Evolutionary conservation across 1,140 invertebrate species (phyloP), one percentile per base, ranked within the genome.

Genomic region (Brachionus rotundiformis): DNA sequence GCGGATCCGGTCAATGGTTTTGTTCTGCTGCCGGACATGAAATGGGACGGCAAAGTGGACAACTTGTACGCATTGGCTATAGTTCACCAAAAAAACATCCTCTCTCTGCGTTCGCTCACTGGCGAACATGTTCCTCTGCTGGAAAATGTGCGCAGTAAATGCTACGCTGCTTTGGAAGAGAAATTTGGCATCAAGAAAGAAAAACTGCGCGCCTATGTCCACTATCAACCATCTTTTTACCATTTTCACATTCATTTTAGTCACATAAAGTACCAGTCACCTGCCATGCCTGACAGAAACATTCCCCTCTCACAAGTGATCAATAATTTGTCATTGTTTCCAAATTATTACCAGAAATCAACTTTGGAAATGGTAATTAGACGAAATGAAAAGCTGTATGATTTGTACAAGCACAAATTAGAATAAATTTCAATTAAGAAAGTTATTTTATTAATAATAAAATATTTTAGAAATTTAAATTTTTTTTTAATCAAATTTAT

Each of bases 181-280:
- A 94, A 94, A 84, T 98, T 93, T 87, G 91, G 91, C 4, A 82
- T 98, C 5, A 87, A 90, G 23, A 85, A 88, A 29, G 90, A 90
- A 63, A 92, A 94, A 85, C 86, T 98, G 19, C 90, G 95, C 63
- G 84, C 88, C 6, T 98, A 94, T 87, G 87, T 98, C 3, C 96
- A 98, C 86, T 98, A 98, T 88, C 95, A 95, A 85, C 96, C 96
- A 4, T 95, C 95, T 0, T 98, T 95, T 88, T 98, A 97, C 89
- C 95, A 98, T 88, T 89, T 98, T 7, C 96, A 98, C 86, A 91
- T 98, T 2, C 96, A 98, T 88, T 95, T 97, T 84, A 94, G 92
- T n/a, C 91, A 92, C 82, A 85, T 97, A 0, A 90, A 91, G 77
- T 92, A 92, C 88, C 92, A 95, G 84, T 91, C 93, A 2, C 93